A percentile compares a stretch with the other conserved stretches of the same genome.
phyloP scores from a whole-genome alignment of 2,888 invertebrate genomes.

The Clivina fossor region DNA sequence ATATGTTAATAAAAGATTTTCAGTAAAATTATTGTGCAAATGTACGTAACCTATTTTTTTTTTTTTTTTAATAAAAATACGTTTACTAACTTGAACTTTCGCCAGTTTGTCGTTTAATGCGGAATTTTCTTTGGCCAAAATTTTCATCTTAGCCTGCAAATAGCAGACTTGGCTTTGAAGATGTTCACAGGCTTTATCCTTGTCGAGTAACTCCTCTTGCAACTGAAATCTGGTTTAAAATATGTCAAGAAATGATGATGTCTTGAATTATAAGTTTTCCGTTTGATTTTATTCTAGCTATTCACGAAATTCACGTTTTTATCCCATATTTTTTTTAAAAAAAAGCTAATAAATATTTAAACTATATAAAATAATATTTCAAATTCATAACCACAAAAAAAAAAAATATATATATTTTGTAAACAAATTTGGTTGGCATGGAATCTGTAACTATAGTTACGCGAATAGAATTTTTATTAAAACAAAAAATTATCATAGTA shows the following conservation, averaged over 20 bases:
- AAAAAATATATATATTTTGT: too few species aligned
- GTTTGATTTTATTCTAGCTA: neutral
- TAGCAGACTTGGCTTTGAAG: conserved; percentile 63
- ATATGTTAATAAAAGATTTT: too few species aligned
- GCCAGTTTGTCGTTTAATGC: conserved; percentile 59
- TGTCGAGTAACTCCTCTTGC: conserved; percentile 65
- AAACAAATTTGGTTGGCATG: too few species aligned
- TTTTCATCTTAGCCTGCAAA: conserved; percentile 64
- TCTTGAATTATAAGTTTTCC: too few species aligned
- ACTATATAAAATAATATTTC: neutral
- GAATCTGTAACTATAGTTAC: too few species aligned
- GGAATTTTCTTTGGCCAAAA: conserved; percentile 64
- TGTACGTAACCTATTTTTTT: neutral
- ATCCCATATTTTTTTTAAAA: conserved; percentile 1
- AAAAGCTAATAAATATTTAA: neutral
- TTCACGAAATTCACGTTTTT: neutral
- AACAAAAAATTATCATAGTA: too few species aligned
- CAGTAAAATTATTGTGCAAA: too few species aligned
- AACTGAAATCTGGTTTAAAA: conserved; percentile 59
- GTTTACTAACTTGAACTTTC: conserved; percentile 50
- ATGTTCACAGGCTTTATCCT: conserved; percentile 64
- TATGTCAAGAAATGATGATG: too few species aligned
- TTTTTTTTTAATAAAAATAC: too few species aligned
- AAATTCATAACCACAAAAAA: conserved; percentile 6
- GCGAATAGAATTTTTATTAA: too few species aligned